Percentiles rank a stretch among this genome's conserved stretches.
Evolutionary conservation across 2,113 vertebrate genomes (phyloP).

Genomic region (Equus quagga): DNA sequence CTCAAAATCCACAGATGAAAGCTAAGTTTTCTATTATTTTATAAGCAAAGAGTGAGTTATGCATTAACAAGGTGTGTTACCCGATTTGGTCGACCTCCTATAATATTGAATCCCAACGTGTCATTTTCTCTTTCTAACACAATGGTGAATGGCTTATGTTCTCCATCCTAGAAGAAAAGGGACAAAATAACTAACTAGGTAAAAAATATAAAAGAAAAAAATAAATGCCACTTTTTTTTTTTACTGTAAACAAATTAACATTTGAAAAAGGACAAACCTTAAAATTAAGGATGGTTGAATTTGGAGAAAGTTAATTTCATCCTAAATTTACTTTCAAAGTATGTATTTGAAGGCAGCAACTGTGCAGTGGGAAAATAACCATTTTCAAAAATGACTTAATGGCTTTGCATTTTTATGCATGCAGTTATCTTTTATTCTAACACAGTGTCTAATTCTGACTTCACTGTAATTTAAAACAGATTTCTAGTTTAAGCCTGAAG

Average conservation of each 20-base stretch:
- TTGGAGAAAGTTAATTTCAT: background rate
- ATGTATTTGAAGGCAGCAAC: background rate
- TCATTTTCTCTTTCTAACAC: slow-evolving; percentile 87
- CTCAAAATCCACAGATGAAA: slow-evolving; percentile 10
- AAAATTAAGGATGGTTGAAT: background rate
- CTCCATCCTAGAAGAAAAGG: slow-evolving; percentile 82
- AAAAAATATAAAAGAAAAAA: background rate
- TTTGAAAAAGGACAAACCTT: background rate
- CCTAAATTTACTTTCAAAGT: background rate
- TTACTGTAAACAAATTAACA: background rate
- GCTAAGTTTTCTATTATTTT: background rate
- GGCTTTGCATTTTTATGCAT: background rate
- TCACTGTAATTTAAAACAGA: slow-evolving; percentile 18
- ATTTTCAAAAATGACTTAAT: slow-evolving; percentile 31
- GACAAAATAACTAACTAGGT: slow-evolving; percentile 17
- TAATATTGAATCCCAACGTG: slow-evolving; percentile 89
- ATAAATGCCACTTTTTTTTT: background rate
- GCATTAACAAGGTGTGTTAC: slow-evolving; percentile 74
- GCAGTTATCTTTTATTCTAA: background rate
- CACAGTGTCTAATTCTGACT: background rate
- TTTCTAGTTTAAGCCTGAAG: background rate
- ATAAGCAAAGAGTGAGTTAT: background rate
- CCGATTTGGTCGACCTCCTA: slow-evolving; percentile 86
- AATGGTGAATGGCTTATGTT: slow-evolving; percentile 81
- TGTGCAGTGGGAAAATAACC: background rate